Evolutionary conservation across 2,797 vertebrate species (phyloP), one percentile per base, ranked within the genome.

Genomic region (Echiichthys vipera): DNA sequence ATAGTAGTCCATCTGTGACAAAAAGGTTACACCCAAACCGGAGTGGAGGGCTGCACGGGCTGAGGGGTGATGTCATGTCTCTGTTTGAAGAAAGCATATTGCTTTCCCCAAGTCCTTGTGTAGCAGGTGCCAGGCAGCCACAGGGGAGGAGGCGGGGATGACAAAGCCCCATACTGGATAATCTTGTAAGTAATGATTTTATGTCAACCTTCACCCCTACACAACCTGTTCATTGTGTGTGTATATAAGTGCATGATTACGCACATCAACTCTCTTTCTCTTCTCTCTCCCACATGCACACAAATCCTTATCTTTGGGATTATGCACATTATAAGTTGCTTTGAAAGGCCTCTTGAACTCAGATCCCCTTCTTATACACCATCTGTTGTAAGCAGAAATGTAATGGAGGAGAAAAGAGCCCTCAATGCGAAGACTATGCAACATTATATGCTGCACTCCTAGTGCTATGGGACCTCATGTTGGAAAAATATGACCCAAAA

Each of bases 21-120:
- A 81, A 78, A 49, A 17, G 80, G 87, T 77, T 84, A 82, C 88
- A 86, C 83, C 90, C 86, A 84, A 74, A 78, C 45, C 68, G 37
- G 51, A 81, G 67, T 53, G 69, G 70, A 76, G 66, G 63, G 70
- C 71, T 77, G 66, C 62, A 64, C 4, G 24, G 61, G 64, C 74
- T 76, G 37, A 67, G 24, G n/a, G 74, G 84, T 89, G 88, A 92
- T 79, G 91, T 89, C 85, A 91, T 88, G 80, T 64, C 78, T 82
- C 72, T n/a, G n/a, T n/a, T 78, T 54, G 42, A 69, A 88, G 72
- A 80, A 68, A 84, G 55, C 72, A 62, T 53, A 74, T 70, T 74
- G 74, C 77, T 75, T 71, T 78, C 74, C 73, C 74, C 39, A 17
- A 57, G 49, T 72, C 83, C 37, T 65, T 63, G 75, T 78, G 81